phyloP scores from a whole-genome alignment of 2,797 vertebrate genomes.

The Denticeps clupeoides region DNA sequence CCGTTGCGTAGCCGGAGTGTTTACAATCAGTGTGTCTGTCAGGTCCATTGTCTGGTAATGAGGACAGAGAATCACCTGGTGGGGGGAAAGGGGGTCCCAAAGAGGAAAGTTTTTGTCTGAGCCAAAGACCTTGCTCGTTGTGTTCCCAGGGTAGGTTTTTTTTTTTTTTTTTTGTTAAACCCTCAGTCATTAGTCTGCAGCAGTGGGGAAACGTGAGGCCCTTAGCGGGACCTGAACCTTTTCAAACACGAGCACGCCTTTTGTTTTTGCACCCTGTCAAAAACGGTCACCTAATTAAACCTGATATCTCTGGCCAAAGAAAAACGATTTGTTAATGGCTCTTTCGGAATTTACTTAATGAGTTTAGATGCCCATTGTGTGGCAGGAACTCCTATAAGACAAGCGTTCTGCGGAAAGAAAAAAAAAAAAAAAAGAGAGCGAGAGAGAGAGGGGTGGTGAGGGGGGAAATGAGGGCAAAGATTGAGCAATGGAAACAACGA shows the following conservation, averaged over 20 bases:
- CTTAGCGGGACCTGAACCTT: conserved; percentile 79
- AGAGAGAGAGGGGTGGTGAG: conserved; percentile 6
- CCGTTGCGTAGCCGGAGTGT: conserved; percentile 32
- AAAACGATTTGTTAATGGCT: conserved; percentile 84
- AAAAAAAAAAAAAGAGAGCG: conserved; percentile 28
- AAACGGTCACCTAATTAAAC: conserved; percentile 94
- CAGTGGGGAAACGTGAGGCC: conserved; percentile 62
- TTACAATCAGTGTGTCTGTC: conserved; percentile 64
- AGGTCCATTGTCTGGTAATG: conserved; percentile 58
- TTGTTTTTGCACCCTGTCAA: conserved; percentile 92
- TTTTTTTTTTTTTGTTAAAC: conserved; percentile 46
- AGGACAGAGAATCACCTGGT: conserved; percentile 80
- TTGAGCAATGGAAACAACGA: conserved; percentile 42
- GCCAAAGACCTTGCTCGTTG: conserved; percentile 50
- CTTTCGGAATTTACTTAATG: conserved; percentile 95
- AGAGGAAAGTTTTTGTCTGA: conserved; percentile 75
- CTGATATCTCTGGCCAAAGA: conserved; percentile 76
- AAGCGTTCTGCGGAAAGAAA: conserved; percentile 10
- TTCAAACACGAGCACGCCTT: conserved; percentile 79
- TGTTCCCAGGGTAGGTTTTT: conserved; percentile 40
- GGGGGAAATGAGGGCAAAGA: conserved; percentile 48
- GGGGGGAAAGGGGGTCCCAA: conserved; percentile 67
- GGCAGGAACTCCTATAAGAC: conserved; percentile 58
- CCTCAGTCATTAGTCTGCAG: conserved; percentile 81
- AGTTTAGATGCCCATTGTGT: conserved; percentile 91